These are phyloP conservation scores for Thamnophis sirtalis DNA, from an alignment of 2,113 vertebrate species.

Conservation along the genomic window DNA sequence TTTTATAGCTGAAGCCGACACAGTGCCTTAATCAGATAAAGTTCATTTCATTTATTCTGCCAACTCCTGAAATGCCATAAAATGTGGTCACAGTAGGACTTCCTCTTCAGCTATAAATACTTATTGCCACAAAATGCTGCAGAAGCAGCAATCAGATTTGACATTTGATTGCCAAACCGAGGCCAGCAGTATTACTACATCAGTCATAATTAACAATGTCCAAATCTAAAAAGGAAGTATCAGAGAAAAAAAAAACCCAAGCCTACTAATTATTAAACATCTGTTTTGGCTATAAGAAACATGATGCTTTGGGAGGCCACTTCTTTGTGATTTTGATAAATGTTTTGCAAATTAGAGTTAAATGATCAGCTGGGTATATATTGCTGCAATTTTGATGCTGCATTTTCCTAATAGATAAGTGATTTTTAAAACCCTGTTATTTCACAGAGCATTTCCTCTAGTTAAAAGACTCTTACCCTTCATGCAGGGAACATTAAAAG, in stretches of 20 bases:
- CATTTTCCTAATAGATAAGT: neutral
- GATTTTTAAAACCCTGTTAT: neutral
- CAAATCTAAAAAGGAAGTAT: neutral
- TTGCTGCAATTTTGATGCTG: neutral
- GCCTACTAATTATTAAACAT: conserved; percentile 11
- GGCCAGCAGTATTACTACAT: conserved; percentile 20
- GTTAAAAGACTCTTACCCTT: neutral
- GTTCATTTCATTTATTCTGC: conserved; percentile 1
- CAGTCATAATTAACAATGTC: neutral
- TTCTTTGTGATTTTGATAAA: neutral
- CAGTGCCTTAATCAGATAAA: neutral
- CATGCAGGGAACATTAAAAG: neutral
- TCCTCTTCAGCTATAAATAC: conserved; percentile 14
- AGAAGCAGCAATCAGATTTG: neutral
- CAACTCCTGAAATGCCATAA: neutral
- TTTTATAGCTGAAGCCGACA: neutral
- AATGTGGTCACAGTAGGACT: neutral
- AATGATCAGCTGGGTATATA: neutral
- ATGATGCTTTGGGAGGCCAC: neutral
- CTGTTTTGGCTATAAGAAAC: neutral
- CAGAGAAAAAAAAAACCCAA: neutral
- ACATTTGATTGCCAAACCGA: neutral
- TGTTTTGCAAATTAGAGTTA: neutral
- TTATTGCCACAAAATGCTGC: neutral
- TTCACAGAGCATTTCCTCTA: neutral